Evolutionary conservation across 2,888 invertebrate species (phyloP).

Genomic region (Eilema griseolum): DNA sequence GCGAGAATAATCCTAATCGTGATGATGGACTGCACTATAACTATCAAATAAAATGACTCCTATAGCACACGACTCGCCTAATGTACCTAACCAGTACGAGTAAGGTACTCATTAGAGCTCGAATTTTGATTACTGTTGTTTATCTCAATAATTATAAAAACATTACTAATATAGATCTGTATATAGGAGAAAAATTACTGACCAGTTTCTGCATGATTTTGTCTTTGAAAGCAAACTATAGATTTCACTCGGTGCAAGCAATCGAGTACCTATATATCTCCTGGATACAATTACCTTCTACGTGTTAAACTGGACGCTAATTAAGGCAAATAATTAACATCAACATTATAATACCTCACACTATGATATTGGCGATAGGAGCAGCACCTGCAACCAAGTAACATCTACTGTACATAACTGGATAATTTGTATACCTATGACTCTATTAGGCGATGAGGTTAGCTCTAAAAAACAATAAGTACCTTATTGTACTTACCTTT

Average conservation of each 20-base stretch:
- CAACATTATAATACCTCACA: constrained; percentile 9
- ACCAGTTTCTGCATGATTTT: constrained; percentile 38
- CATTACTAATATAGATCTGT: neutral
- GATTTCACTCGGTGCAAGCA: neutral
- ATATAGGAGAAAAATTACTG: constrained; percentile 18
- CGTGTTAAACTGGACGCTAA: constrained; percentile 32
- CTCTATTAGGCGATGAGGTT: no score
- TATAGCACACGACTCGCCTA: no score
- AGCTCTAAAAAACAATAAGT: no score
- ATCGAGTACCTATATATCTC: constrained; percentile 33
- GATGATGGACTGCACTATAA: neutral
- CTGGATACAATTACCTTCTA: constrained; percentile 31
- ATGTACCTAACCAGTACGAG: no score
- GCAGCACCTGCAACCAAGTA: neutral
- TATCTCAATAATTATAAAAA: neutral
- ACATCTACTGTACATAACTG: neutral
- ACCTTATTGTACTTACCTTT: neutral
- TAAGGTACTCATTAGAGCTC: no score
- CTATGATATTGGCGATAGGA: neutral
- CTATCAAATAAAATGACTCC: no score
- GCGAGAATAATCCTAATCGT: neutral
- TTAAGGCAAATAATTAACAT: constrained; percentile 39
- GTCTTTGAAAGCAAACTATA: neutral
- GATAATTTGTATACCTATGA: neutral
- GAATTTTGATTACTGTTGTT: neutral